Evolutionary conservation across 1,140 invertebrate genomes (phyloP).

Genomic region (Choristoneura fumiferana): DNA sequence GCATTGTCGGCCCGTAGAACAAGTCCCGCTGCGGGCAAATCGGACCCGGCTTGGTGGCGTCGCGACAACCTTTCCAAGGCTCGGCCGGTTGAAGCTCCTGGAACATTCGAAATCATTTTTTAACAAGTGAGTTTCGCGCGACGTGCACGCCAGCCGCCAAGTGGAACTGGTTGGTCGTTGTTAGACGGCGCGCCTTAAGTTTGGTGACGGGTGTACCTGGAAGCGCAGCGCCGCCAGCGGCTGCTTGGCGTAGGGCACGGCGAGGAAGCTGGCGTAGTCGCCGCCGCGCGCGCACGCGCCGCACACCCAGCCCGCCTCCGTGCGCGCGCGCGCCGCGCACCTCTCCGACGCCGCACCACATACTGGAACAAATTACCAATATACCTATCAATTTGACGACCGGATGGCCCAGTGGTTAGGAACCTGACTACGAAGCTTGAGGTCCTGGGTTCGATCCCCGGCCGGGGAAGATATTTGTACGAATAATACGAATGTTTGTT

Average conservation of each 20-base stretch:
- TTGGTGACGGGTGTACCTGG: slow-evolving; percentile 29
- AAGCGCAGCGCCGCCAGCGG: slow-evolving; percentile 48
- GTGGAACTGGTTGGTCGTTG: too few relatives aligned
- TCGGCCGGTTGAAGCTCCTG: slow-evolving; percentile 80
- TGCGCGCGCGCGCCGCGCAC: slow-evolving; percentile 22
- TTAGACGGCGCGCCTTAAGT: too few relatives aligned
- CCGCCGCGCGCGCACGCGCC: slow-evolving; percentile 28
- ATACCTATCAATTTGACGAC: too few relatives aligned
- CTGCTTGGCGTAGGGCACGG: slow-evolving; percentile 55
- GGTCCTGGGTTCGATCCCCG: too few relatives aligned
- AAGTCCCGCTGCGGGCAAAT: slow-evolving; percentile 72
- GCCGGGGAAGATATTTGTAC: too few relatives aligned
- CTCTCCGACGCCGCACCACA: neutral
- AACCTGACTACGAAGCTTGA: too few relatives aligned
- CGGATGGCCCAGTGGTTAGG: too few relatives aligned
- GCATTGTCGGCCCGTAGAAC: slow-evolving; percentile 43
- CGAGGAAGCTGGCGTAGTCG: slow-evolving; percentile 49
- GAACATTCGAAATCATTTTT: too few relatives aligned
- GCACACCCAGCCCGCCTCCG: slow-evolving; percentile 43
- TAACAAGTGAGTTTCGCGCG: too few relatives aligned
- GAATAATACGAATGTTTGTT: too few relatives aligned
- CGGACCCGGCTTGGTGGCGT: slow-evolving; percentile 79
- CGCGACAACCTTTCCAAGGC: slow-evolving; percentile 77
- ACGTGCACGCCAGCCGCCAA: too few relatives aligned
- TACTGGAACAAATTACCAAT: slow-evolving; percentile 11